These are phyloP conservation scores for Hetaerina americana DNA, from an alignment of 1,140 invertebrate genomes.

Conservation along the genomic window DNA sequence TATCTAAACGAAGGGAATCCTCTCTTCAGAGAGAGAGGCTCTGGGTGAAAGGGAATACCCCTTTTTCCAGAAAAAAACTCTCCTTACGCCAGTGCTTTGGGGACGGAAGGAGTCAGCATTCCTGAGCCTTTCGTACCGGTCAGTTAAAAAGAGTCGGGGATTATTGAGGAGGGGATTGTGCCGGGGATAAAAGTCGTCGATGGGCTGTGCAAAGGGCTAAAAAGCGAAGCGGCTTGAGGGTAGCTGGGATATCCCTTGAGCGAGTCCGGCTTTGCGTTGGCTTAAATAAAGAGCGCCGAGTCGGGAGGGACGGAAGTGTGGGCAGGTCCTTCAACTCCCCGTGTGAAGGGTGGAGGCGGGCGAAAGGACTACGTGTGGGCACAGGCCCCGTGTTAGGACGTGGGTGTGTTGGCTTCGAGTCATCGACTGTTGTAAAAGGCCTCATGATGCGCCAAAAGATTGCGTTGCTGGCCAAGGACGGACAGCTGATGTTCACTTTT, in stretches of 20 bases:
- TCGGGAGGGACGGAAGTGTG: neutral
- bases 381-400: neutral
- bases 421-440: too few relatives aligned
- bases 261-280: too few relatives aligned
- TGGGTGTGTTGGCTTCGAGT: neutral
- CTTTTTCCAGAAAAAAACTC: neutral
- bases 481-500: too few relatives aligned
- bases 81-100: neutral
- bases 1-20: too few relatives aligned
- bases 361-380: neutral
- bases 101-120: neutral
- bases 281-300: neutral
- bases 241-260: too few relatives aligned
- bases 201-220: too few relatives aligned
- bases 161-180: neutral
- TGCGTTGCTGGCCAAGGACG: too few relatives aligned
- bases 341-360: neutral
- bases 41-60: neutral
- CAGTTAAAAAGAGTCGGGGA: neutral
- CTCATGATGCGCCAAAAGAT: too few relatives aligned
- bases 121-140: neutral
- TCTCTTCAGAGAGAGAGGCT: neutral
- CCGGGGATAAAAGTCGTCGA: too few relatives aligned
- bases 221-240: too few relatives aligned
- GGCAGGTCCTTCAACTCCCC: neutral